Conservation (phyloP, 2,888 invertebrate genomes). For the Drosophila basisetae region DNA sequence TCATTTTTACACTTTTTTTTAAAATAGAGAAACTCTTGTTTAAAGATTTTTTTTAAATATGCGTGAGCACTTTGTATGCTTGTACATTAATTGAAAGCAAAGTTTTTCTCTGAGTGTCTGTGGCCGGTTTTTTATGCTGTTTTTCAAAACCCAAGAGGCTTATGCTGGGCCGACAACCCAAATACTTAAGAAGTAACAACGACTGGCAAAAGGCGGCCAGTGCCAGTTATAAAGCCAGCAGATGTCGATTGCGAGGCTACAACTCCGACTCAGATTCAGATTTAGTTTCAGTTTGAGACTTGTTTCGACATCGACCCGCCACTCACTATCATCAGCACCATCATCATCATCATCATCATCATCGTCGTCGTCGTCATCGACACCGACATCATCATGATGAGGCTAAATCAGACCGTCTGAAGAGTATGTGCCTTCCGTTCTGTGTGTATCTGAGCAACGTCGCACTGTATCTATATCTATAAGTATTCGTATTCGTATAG, state of each 20-base stretch:
- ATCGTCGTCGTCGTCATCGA: constrained; percentile 9
- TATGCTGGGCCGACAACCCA: constrained; percentile 68
- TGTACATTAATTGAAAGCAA: neutral
- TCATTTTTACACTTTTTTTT: neutral
- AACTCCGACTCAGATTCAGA: constrained; percentile 11
- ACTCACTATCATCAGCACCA: constrained; percentile 19
- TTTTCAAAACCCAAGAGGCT: constrained; percentile 69
- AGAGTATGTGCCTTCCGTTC: constrained; percentile 33
- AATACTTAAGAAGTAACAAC: constrained; percentile 63
- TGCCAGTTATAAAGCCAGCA: constrained; percentile 40
- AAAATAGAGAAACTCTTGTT: neutral
- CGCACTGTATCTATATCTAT: constrained; percentile 40
- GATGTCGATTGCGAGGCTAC: constrained; percentile 48
- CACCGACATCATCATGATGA: constrained; percentile 20
- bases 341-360: constrained; percentile 1
- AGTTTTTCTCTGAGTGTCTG: neutral
- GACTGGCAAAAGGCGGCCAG: constrained; percentile 13
- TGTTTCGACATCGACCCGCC: constrained; percentile 52
- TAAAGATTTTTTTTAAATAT: neutral
- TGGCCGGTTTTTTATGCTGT: neutral
- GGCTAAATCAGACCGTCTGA: neutral
- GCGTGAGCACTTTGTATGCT: neutral
- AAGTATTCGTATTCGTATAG: constrained; percentile 48
- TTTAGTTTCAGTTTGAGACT: constrained; percentile 33
- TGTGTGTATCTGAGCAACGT: constrained; percentile 42